Base-by-base conservation (phyloP, 2,797 vertebrate genomes). In the Paguma larvata region DNA sequence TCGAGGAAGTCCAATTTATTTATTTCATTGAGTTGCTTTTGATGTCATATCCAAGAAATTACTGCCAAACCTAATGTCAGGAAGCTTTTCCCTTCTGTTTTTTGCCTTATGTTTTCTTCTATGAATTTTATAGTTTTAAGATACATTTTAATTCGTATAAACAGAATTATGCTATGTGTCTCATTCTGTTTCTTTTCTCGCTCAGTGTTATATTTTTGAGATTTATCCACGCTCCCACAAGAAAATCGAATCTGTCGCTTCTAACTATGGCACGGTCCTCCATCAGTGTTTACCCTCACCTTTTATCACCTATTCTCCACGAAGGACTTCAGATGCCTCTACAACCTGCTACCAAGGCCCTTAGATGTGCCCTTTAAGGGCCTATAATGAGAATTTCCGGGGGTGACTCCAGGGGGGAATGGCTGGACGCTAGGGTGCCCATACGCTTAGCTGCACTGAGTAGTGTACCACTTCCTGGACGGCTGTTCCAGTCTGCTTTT, bases 101-200 rank as follows among this genome's bases (percentile, higher is more conserved):
- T 38, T 10, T 10, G 1, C 12, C 23, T 79, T 53, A 41, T 2
- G 9, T 72, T 80, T 80, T 70, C 65, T 80, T 70, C 53, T 41
- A 82, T 88, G 62, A 56, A 75, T 67, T 56, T 46, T 70, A n/a
- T 41, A 53, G 51, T 79, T 48, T 79, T 34, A 79, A 21, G 32
- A 38, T 70, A 23, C 48, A 67, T 27, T 84, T 82, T 65, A 90
- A 75, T 46, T 56, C 56, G 92, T 51, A 41, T 48, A 62, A 89
- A 89, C 75, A 77, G 9, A 68, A 85, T 89, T 38, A 73, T 34
- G 15, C 19, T 38, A 32, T 23, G 13, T 13, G 53, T 27, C 44
- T 72, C 67, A 38, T 41, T 25, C 65, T 51, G 10, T 83, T 46
- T 94, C 68, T 79, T 80, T 70, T 68, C 30, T 63, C 11, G 53